These are phyloP conservation scores for Polyommatus iphigenia DNA, from an alignment of 2,888 invertebrate species.

Conservation along the genomic window DNA sequence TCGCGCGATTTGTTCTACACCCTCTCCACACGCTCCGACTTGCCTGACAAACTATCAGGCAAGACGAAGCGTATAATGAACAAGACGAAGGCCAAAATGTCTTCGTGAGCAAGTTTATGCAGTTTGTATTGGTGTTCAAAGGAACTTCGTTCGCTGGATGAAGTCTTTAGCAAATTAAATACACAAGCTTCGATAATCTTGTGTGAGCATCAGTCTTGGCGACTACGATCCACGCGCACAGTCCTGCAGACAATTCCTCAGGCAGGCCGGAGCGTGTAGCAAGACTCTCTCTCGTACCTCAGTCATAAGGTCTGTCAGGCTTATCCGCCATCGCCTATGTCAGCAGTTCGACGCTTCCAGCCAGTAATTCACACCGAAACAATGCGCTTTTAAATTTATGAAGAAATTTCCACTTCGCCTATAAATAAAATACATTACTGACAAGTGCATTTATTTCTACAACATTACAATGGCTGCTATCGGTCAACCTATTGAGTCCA, in stretches of 20 bases:
- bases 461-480: conserved; percentile 17
- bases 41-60: background rate
- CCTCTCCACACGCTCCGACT: background rate
- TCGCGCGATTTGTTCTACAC: conserved; percentile 73
- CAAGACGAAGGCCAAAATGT: too few relatives aligned
- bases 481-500: background rate
- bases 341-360: conserved; percentile 58
- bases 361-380: conserved; percentile 73
- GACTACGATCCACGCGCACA: conserved; percentile 47
- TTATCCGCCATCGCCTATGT: conserved; percentile 71
- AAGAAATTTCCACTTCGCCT: conserved; percentile 44
- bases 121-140: background rate
- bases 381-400: conserved; percentile 74
- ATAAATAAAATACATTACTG: conserved; percentile 9
- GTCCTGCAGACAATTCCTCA: background rate
- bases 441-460: conserved; percentile 27
- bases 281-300: conserved; percentile 3
- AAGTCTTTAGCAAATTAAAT: background rate
- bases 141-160: background rate
- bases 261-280: background rate
- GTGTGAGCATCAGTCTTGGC: conserved; percentile 62
- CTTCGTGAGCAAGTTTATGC: too few relatives aligned
- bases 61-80: too few relatives aligned
- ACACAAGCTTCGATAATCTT: conserved; percentile 34
- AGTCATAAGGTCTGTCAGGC: conserved; percentile 34